phyloP scores from a whole-genome alignment of 1,140 invertebrate genomes.

The Arion vulgaris region DNA sequence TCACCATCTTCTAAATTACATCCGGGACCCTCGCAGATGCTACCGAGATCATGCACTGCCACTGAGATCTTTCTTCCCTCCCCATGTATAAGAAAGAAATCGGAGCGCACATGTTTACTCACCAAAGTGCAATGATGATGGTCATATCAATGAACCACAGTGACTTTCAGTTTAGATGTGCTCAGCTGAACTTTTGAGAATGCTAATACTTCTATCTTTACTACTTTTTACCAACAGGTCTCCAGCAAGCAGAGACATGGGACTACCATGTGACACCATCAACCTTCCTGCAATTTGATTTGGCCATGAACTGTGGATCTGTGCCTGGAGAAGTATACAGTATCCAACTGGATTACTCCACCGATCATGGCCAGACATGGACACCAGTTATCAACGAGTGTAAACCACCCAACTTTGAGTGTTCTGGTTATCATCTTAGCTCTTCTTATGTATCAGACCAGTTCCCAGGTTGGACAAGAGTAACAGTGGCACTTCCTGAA shows the following conservation, averaged over 20 bases:
- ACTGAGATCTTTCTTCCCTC: no score
- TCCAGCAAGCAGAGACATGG: conserved; percentile 73
- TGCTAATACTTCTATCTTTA: no score
- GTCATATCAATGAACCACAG: no score
- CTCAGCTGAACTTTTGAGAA: no score
- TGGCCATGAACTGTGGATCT: conserved; percentile 71
- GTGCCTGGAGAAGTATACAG: conserved; percentile 58
- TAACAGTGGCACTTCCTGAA: conserved; percentile 70
- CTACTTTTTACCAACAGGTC: conserved; percentile 37
- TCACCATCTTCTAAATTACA: no score
- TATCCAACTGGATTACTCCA: conserved; percentile 72
- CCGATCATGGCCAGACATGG: conserved; percentile 73
- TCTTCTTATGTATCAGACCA: conserved; percentile 70
- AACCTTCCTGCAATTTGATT: conserved; percentile 74
- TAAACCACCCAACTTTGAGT: conserved; percentile 71
- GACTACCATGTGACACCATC: conserved; percentile 72
- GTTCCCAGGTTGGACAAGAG: conserved; percentile 71
- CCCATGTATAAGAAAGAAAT: no score
- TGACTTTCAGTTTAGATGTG: no score
- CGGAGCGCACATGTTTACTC: no score
- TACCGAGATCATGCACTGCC: no score
- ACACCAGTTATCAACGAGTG: conserved; percentile 70
- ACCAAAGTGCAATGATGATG: no score
- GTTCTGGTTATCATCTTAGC: conserved; percentile 70
- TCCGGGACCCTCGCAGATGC: no score